phyloP scores from a whole-genome alignment of 2,888 invertebrate species.

The Meghimatium bilineatum region DNA sequence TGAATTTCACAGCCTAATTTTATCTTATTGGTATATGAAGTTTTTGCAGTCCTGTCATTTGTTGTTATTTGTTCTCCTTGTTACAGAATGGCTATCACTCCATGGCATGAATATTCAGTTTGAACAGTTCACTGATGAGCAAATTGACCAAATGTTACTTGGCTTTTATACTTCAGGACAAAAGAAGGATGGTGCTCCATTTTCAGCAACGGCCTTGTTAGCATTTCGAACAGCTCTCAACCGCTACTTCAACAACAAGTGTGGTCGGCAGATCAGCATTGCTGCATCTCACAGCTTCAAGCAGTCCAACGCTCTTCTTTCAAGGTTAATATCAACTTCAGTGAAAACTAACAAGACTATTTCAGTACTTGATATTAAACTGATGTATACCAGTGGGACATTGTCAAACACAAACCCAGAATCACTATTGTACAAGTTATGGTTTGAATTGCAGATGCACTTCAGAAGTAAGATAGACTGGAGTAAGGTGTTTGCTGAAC shows the following conservation, averaged over 20 bases:
- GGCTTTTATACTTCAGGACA: constrained; percentile 47
- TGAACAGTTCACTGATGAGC: constrained; percentile 42
- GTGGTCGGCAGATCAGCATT: constrained; percentile 34
- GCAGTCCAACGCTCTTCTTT: constrained; percentile 41
- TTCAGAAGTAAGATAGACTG: constrained; percentile 47
- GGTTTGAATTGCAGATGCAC: constrained; percentile 54
- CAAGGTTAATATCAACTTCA: constrained; percentile 24
- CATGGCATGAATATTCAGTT: constrained; percentile 46
- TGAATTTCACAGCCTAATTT: background rate
- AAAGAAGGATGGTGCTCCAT: constrained; percentile 46
- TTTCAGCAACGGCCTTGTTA: constrained; percentile 46
- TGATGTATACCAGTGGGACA: constrained; percentile 44
- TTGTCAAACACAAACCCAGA: constrained; percentile 43
- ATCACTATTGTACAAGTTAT: constrained; percentile 50
- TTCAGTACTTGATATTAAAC: constrained; percentile 31
- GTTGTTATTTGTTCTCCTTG: background rate
- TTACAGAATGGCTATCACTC: constrained; percentile 43
- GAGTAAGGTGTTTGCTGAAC: constrained; percentile 41
- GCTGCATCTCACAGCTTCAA: constrained; percentile 46
- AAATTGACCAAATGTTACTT: constrained; percentile 40
- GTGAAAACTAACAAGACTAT: constrained; percentile 37
- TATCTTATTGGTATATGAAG: background rate
- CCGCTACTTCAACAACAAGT: constrained; percentile 34
- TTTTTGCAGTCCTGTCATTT: background rate
- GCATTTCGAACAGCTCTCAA: constrained; percentile 47